Percentiles rank a stretch among this genome's conserved stretches.
Conservation (phyloP, 2,888 invertebrate genomes). For the Eurois occulta region DNA sequence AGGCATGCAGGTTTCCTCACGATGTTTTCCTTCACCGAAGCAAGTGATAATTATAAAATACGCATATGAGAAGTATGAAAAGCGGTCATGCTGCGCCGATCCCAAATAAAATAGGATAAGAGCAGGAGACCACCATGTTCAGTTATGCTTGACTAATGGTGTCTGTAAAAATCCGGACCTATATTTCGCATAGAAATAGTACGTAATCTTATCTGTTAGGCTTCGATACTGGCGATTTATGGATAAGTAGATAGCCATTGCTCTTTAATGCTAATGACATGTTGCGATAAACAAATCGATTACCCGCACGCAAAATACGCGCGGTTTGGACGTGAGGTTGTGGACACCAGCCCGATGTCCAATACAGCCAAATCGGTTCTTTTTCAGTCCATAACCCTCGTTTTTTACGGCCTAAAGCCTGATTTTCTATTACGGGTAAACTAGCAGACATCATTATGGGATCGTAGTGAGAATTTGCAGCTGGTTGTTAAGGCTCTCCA, state of each 20-base stretch:
- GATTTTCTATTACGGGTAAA: not conserved
- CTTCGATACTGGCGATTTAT: not conserved
- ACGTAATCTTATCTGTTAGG: not conserved
- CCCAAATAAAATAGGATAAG: not conserved
- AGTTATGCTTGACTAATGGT: not conserved
- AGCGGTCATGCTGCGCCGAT: not conserved
- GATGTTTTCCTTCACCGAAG: too few species aligned
- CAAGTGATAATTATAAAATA: too few species aligned
- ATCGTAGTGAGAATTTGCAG: not conserved
- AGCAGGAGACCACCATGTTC: not conserved
- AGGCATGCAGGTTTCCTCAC: too few species aligned
- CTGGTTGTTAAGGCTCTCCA: not conserved
- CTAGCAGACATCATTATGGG: not conserved
- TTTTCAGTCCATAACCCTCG: not conserved
- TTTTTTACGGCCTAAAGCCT: not conserved
- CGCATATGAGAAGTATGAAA: not conserved
- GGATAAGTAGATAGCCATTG: not conserved
- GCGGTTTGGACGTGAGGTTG: not conserved
- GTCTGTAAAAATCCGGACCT: not conserved
- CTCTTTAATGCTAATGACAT: slow-evolving; percentile 2
- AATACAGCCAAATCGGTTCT: not conserved
- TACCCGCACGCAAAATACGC: not conserved
- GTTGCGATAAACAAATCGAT: not conserved
- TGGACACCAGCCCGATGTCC: not conserved
- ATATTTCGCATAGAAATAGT: not conserved